These are phyloP conservation scores for Myrmecobius fasciatus DNA, from an alignment of 2,113 vertebrate species.

Conservation along the genomic window DNA sequence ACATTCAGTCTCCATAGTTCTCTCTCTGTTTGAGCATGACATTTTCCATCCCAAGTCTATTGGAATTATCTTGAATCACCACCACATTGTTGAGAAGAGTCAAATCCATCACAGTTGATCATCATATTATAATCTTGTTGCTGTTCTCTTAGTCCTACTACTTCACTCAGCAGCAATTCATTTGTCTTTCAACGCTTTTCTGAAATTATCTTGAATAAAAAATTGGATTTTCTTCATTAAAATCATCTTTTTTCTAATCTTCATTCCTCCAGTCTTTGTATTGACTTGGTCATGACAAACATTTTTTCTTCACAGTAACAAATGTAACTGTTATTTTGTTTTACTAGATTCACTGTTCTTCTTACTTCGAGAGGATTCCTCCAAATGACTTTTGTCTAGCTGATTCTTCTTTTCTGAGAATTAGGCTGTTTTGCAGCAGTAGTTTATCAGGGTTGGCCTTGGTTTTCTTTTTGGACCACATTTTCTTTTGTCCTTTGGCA, in stretches of 20 bases:
- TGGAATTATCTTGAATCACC: no score
- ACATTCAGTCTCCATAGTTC: no score
- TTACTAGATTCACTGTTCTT: not conserved
- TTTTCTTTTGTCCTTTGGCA: not conserved
- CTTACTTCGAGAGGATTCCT: not conserved
- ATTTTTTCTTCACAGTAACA: not conserved
- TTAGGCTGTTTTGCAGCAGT: not conserved
- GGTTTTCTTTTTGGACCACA: not conserved
- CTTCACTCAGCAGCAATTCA: no score
- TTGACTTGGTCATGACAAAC: not conserved
- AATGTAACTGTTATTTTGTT: not conserved
- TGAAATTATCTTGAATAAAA: not conserved
- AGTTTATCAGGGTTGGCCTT: not conserved
- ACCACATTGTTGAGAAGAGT: no score
- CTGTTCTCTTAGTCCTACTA: no score
- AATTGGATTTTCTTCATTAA: not conserved
- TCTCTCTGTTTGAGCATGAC: no score
- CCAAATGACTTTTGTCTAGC: not conserved
- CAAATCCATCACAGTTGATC: no score
- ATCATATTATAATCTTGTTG: no score
- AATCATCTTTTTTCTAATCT: not conserved
- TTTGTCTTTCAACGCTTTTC: not conserved
- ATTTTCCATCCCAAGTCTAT: no score
- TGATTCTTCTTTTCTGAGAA: not conserved
- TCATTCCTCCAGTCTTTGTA: not conserved